Evolutionary conservation across 1,140 invertebrate species (phyloP).

Genomic region (Bombus difficillimus): DNA sequence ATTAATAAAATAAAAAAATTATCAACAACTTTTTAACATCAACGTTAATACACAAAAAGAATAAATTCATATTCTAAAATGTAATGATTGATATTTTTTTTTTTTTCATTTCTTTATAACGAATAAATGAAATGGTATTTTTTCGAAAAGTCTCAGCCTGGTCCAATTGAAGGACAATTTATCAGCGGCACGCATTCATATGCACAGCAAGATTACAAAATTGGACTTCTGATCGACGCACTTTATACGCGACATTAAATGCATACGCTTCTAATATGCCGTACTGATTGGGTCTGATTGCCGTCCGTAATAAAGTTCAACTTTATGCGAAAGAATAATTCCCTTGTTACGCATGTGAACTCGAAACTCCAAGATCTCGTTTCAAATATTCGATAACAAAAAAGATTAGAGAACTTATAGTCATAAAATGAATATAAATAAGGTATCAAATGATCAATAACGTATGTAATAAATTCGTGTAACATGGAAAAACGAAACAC

Average conservation of each 20-base stretch:
- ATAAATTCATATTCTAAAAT: not conserved
- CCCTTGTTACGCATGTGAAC: conserved; percentile 16
- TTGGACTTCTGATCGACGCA: conserved; percentile 45
- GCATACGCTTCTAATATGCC: conserved; percentile 47
- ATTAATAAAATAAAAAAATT: not conserved
- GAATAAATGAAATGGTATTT: not conserved
- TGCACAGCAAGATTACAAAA: conserved; percentile 51
- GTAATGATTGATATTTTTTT: not conserved
- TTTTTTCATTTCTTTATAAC: not conserved
- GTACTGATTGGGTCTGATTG: conserved; percentile 48
- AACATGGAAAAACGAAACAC: conserved; percentile 10
- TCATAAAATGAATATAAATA: not conserved
- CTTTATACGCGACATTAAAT: conserved; percentile 44
- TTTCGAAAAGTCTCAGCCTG: conserved; percentile 24
- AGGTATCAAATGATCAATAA: conserved; percentile 5
- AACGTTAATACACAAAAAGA: not conserved
- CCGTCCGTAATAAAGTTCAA: conserved; percentile 32
- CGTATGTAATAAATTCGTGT: not conserved
- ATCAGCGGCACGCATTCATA: conserved; percentile 40
- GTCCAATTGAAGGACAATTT: conserved; percentile 38
- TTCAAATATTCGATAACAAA: not conserved
- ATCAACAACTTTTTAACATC: not conserved
- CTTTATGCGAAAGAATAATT: conserved; percentile 46
- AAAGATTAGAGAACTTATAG: not conserved
- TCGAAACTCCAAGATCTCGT: not conserved